Base-by-base conservation (phyloP, 1,140 invertebrate genomes). In the Drosophila santomea region DNA sequence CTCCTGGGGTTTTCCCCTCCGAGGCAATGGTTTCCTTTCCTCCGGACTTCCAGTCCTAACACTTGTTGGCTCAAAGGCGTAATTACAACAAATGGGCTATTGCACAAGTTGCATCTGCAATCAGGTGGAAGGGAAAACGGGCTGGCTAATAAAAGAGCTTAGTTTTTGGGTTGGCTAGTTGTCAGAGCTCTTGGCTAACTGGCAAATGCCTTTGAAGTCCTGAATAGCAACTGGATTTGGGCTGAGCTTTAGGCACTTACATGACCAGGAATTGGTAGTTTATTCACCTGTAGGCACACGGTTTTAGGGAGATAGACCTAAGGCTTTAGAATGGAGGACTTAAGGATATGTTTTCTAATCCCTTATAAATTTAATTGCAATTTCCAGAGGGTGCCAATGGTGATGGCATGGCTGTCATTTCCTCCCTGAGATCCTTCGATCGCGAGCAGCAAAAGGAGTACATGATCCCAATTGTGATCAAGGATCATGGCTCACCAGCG, bases 361-460 rank as follows among this genome's bases (percentile, higher is more conserved):
- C 2, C 10, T 32, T 10, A 32, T 32, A 10, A 32, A 8, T 32
- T 32, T 17, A 11, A n/a, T 32, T 8, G 8, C 14, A n/a, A 14
- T 55, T 88, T 92, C 47, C 93, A 96, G 96, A 98, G 95, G 97
- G 97, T 74, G 97, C 97, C 41, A 98, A 98, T 91, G 97, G 97
- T 25, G 97, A 98, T 91, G 98, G 98, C 60, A 98, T 98, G 97
- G 98, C 97, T 44, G 97, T 98, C 38, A 96, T 98, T 7, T 96
- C 97, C 10, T 98, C 97, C 0, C 93, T 98, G 6, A 94, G 97
- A 63, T 97, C 96, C 10, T 99, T 99, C 92, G 98, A 99, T 91
- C 94, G 98, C 72, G 98, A 99, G 93, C 96, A 97, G 83, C 97
- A 98, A 91, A 98, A 98, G 91, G 97, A 99, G 93, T 99, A 98